Percentiles rank a stretch among this genome's conserved stretches.
These are phyloP conservation scores for Hirudinaria manillensis DNA, from an alignment of 2,888 invertebrate species.

Conservation along the genomic window DNA sequence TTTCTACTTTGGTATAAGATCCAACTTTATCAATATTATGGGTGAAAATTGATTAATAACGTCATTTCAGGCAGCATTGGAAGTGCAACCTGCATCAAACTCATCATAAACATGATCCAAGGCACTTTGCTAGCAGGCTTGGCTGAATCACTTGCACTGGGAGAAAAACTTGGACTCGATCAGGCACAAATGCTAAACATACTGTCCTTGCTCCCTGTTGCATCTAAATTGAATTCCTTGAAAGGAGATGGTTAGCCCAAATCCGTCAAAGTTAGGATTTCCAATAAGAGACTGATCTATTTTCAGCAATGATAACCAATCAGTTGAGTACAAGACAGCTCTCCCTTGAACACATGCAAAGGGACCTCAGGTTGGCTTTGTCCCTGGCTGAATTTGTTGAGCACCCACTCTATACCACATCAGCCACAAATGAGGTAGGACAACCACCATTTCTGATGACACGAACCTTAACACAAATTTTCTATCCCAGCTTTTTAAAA, in stretches of 20 bases:
- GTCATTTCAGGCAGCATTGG: slow-evolving; percentile 72
- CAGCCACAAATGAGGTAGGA: slow-evolving; percentile 78
- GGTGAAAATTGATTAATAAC: not conserved
- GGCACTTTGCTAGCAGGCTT: slow-evolving; percentile 82
- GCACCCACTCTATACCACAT: slow-evolving; percentile 82
- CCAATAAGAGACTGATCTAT: too few species aligned
- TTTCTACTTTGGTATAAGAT: slow-evolving; percentile 70
- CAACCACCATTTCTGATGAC: not conserved
- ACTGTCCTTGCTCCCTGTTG: slow-evolving; percentile 73
- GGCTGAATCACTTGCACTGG: slow-evolving; percentile 86
- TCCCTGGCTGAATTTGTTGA: slow-evolving; percentile 81
- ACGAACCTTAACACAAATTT: not conserved
- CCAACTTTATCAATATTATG: not conserved
- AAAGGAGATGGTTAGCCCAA: slow-evolving; percentile 77
- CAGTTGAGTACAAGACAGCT: slow-evolving; percentile 64
- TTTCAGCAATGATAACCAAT: slow-evolving; percentile 34
- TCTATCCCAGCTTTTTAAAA: slow-evolving; percentile 69
- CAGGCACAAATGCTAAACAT: slow-evolving; percentile 84
- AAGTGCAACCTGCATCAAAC: slow-evolving; percentile 87
- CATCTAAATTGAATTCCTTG: slow-evolving; percentile 73
- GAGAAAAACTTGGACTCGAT: slow-evolving; percentile 79
- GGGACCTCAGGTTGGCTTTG: slow-evolving; percentile 81
- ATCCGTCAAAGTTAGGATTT: too few species aligned
- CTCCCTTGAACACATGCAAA: slow-evolving; percentile 87
- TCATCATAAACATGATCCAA: slow-evolving; percentile 79